Conservation (phyloP, 2,797 vertebrate species). For the Bovichtus variegatus region DNA sequence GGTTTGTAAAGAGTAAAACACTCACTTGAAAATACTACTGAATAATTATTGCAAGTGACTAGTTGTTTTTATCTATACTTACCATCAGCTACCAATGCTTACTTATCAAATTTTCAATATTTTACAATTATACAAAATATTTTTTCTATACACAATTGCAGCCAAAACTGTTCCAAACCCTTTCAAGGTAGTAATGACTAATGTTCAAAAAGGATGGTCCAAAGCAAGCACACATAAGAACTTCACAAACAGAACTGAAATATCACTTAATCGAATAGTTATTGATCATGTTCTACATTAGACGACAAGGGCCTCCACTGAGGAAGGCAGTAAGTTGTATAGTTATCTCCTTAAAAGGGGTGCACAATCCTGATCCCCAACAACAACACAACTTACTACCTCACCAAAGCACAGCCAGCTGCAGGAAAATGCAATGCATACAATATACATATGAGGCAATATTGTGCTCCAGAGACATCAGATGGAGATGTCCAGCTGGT, state of each 20-base stretch:
- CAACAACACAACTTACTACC: slow-evolving; percentile 99
- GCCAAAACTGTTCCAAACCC: not conserved
- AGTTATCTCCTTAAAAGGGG: slow-evolving; percentile 95
- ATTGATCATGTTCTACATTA: not conserved
- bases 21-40: not conserved
- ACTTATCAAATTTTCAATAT: not conserved
- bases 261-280: not conserved
- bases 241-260: not conserved
- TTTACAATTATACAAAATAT: not conserved
- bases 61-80: not conserved
- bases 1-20: not conserved
- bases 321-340: slow-evolving; percentile 99
- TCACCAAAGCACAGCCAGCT: slow-evolving; percentile 86
- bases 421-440: slow-evolving; percentile 14
- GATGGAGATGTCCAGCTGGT: slow-evolving; percentile 54
- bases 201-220: not conserved
- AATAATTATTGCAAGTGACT: not conserved
- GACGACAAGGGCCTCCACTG: slow-evolving; percentile 63
- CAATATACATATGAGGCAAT: slow-evolving; percentile 10
- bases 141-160: not conserved
- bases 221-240: not conserved
- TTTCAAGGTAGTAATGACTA: not conserved
- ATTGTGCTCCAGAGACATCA: slow-evolving; percentile 2
- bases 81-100: not conserved
- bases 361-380: slow-evolving; percentile 90